These are phyloP conservation scores for Cyanoderma ruficeps DNA, from an alignment of 2,113 vertebrate genomes.

Conservation along the genomic window DNA sequence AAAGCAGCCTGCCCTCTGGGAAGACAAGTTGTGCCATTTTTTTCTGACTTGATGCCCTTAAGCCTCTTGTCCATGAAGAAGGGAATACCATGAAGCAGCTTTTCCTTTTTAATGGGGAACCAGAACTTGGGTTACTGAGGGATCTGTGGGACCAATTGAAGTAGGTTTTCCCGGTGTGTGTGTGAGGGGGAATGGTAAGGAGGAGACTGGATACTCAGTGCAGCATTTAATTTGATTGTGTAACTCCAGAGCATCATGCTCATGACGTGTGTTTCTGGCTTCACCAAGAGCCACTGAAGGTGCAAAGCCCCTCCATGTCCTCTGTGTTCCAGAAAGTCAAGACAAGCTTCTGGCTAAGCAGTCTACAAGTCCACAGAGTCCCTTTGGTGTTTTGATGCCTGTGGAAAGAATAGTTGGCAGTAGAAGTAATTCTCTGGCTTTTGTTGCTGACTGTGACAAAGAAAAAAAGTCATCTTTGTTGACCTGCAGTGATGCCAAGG, in stretches of 20 bases:
- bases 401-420: neutral
- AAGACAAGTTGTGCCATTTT: neutral
- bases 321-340: neutral
- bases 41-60: neutral
- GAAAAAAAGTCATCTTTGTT: neutral
- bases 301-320: neutral
- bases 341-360: neutral
- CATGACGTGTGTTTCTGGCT: neutral
- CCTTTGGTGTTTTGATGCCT: neutral
- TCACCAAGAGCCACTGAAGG: neutral
- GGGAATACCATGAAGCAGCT: neutral
- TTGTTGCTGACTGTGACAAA: neutral
- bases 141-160: neutral
- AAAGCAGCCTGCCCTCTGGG: accelerated
- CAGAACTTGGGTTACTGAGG: neutral
- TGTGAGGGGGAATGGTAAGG: neutral
- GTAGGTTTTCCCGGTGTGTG: neutral
- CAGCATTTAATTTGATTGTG: neutral
- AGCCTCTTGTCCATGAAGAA: neutral
- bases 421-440: neutral
- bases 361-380: neutral
- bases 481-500: neutral
- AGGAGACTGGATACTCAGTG: neutral
- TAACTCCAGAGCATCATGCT: neutral
- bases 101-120: neutral